Base-by-base conservation (phyloP, 1,140 invertebrate genomes). In the Drosophila obscura region DNA sequence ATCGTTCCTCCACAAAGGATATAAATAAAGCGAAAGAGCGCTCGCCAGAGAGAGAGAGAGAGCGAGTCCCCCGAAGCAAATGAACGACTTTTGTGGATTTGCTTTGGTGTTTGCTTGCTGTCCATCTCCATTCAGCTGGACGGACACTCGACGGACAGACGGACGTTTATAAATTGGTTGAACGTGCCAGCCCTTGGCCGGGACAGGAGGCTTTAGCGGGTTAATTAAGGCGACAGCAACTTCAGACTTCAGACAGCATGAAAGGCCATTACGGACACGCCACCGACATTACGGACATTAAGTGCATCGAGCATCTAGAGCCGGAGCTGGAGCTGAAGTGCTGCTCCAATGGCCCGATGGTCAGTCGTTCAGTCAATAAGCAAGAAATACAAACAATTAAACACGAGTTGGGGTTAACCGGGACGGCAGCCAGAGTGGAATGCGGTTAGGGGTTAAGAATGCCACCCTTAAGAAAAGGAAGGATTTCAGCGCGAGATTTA, bases 301-400 rank as follows among this genome's bases (percentile, higher is more conserved):
- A 79, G 79, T 81, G 79, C 79, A 82, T 74, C 69, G 35, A 60
- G 59, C 64, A 62, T 28, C 50, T 50, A 31, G 49, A 69, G 74
- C 35, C 8, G 35, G 11, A 39, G 35, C 4, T 4, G 11, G 35
- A 39, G 11, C 11, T 5, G 4, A 5, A 39, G 11, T 39, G 11
- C 35, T 72, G 61, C 52, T 52, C 51, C 28, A 19, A 22, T n/a
- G 28, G 41, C 15, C 61, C 55, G 51, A 26, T 52, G 43, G 69
- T 73, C 65, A 59, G 63, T 71, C 52, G 26, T n/a, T 48, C 44
- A 24, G 64, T 80, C 78, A 81, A 81, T 81, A 81, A 81, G 80
- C 78, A 81, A 81, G 81, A 78, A 81, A 81, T 77, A 81, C 78
- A 81, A 81, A 81, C 78, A 81, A 77, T 81, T 81, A 81, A 81